Evolutionary conservation across 2,888 invertebrate species (phyloP).

Genomic region (Caenorhabditis sp.): DNA sequence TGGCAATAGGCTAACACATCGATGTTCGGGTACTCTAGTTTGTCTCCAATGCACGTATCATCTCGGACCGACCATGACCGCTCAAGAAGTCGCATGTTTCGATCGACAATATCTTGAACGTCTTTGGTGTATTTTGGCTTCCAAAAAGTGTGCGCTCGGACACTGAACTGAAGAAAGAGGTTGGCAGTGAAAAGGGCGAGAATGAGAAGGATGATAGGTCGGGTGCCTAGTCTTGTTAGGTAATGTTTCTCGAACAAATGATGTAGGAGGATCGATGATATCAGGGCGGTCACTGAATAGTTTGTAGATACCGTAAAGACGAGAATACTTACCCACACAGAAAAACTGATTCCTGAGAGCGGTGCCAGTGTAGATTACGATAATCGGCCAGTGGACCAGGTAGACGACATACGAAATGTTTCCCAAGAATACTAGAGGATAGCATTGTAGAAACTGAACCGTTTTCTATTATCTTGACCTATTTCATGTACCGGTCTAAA

Average conservation of each 20-base stretch:
- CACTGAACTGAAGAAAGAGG: constrained; percentile 10
- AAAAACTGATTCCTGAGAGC: background rate
- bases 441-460: too few species aligned
- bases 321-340: constrained; percentile 1
- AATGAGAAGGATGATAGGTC: background rate
- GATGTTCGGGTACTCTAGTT: too few species aligned
- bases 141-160: constrained; percentile 17
- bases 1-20: too few species aligned
- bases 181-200: constrained; percentile 3
- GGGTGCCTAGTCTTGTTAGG: constrained; percentile 4
- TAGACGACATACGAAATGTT: constrained; percentile 34
- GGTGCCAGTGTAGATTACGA: background rate
- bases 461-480: too few species aligned
- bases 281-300: constrained; percentile 16
- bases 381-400: constrained; percentile 43
- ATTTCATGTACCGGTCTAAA: background rate
- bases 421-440: background rate
- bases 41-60: too few species aligned
- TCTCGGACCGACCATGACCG: too few species aligned
- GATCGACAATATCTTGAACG: constrained; percentile 8
- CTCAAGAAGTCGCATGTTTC: too few species aligned
- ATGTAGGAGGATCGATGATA: constrained; percentile 9
- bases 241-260: constrained; percentile 26
- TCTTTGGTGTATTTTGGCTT: background rate
- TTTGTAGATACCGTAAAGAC: too few species aligned